Evolutionary conservation across 2,797 vertebrate genomes (phyloP).

Genomic region (Urosaurus nigricauda): DNA sequence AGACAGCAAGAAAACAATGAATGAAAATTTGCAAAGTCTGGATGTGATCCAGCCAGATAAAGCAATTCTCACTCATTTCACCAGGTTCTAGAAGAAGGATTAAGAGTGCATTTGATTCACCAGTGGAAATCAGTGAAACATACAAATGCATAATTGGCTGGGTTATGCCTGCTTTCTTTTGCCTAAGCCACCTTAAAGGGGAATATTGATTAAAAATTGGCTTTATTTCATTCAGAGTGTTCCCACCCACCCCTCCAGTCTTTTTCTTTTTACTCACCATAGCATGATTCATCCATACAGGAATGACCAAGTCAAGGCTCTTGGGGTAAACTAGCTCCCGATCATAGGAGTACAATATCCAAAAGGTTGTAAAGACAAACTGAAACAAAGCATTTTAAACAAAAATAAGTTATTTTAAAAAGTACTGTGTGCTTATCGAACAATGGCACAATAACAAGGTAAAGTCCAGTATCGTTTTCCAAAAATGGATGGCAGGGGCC

Average conservation of each 20-base stretch:
- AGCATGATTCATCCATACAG: slow-evolving; percentile 90
- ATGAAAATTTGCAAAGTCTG: slow-evolving; percentile 24
- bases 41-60: background rate
- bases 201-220: background rate
- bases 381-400: slow-evolving; percentile 69
- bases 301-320: slow-evolving; percentile 84
- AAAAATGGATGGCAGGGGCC: background rate
- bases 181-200: slow-evolving; percentile 26
- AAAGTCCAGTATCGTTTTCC: background rate
- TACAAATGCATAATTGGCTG: background rate
- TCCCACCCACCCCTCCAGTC: background rate
- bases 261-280: slow-evolving; percentile 82
- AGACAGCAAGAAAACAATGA: slow-evolving; percentile 40
- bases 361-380: slow-evolving; percentile 89
- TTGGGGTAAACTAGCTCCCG: slow-evolving; percentile 89
- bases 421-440: background rate
- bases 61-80: background rate
- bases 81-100: background rate
- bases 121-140: background rate
- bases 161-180: background rate
- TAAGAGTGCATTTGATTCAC: background rate
- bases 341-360: slow-evolving; percentile 87
- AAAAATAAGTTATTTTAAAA: background rate
- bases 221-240: slow-evolving; percentile 24
- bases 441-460: background rate